These are phyloP conservation scores for Limnephilus auricula DNA, from an alignment of 2,888 invertebrate genomes.

Conservation along the genomic window DNA sequence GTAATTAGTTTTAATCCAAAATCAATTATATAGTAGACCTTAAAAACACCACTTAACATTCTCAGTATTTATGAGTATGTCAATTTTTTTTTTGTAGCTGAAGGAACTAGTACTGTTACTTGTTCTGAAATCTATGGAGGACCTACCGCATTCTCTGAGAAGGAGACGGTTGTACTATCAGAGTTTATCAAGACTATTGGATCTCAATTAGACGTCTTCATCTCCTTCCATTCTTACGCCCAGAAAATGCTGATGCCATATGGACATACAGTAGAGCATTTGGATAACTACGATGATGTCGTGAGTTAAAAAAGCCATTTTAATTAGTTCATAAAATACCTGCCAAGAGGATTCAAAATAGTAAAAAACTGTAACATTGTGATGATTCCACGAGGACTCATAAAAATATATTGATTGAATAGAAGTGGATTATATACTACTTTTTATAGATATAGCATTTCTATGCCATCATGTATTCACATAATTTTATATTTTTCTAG, in stretches of 20 bases:
- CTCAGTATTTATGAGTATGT: background rate
- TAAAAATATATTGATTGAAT: background rate
- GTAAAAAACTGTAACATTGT: too few species aligned
- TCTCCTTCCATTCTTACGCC: slow-evolving; percentile 78
- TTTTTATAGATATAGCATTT: background rate
- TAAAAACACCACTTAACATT: too few species aligned
- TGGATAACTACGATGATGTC: slow-evolving; percentile 73
- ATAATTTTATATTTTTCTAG: slow-evolving; percentile 69
- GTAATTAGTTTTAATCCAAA: too few species aligned
- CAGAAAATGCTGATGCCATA: slow-evolving; percentile 77
- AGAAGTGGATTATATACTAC: background rate
- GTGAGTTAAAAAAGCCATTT: slow-evolving; percentile 68
- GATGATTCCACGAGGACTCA: background rate
- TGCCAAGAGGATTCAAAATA: background rate
- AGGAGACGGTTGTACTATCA: slow-evolving; percentile 74
- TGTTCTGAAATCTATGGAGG: slow-evolving; percentile 78
- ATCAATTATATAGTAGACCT: background rate
- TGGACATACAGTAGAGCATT: slow-evolving; percentile 71
- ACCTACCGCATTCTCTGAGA: slow-evolving; percentile 76
- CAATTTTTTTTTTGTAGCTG: slow-evolving; percentile 68
- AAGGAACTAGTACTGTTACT: slow-evolving; percentile 72
- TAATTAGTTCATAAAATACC: background rate
- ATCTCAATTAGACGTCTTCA: slow-evolving; percentile 73
- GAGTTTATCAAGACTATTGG: slow-evolving; percentile 70
- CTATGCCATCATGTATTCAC: too few species aligned